phyloP scores from a whole-genome alignment of 2,888 invertebrate genomes.

The Cryptus viduatorius region DNA sequence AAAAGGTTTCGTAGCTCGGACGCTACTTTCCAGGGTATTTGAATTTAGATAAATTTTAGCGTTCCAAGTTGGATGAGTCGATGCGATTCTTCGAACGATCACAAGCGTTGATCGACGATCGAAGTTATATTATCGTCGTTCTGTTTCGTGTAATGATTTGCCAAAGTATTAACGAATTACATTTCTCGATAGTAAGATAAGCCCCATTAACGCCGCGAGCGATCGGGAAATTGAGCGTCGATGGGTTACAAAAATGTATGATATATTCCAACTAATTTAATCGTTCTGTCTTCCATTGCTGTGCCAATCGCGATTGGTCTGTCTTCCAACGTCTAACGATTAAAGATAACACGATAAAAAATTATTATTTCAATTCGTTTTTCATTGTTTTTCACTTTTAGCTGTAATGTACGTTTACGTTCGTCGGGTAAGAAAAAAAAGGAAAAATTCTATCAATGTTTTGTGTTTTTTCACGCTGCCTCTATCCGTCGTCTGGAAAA shows the following conservation, averaged over 20 bases:
- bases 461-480: conserved; percentile 79
- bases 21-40: conserved; percentile 31
- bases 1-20: conserved; percentile 3
- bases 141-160: background rate
- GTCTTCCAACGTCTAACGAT: background rate
- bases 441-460: conserved; percentile 42
- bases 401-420: background rate
- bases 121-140: conserved; percentile 4
- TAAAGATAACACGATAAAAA: background rate
- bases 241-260: conserved; percentile 46
- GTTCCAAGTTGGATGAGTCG: conserved; percentile 35
- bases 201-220: background rate
- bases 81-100: conserved; percentile 7
- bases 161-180: conserved; percentile 17
- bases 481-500: conserved; percentile 72
- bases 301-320: conserved; percentile 17
- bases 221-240: background rate
- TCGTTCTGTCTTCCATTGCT: conserved; percentile 65
- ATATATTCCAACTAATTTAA: conserved; percentile 69
- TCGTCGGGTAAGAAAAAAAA: background rate
- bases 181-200: background rate
- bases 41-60: conserved; percentile 41
- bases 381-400: background rate
- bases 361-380: background rate
- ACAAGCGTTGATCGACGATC: background rate